A percentile compares a stretch with the other conserved stretches of the same genome.
Evolutionary conservation across 2,797 vertebrate genomes (phyloP).

Genomic region (Cyprinodon diabolis): DNA sequence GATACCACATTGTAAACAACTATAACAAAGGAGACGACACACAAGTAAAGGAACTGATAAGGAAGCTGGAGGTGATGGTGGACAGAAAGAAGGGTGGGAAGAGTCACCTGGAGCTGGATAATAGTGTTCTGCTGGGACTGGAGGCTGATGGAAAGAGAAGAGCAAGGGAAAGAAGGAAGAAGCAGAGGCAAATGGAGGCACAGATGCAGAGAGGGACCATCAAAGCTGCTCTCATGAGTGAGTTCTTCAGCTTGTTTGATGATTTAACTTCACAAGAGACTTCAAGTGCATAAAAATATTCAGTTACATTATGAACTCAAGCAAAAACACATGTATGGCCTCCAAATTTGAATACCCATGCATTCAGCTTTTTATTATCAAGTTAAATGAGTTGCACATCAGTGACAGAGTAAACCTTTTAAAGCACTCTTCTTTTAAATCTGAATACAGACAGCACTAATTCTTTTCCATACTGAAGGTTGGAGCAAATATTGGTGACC

Average conservation of each 20-base stretch:
- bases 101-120: slow-evolving; percentile 55
- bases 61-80: slow-evolving; percentile 76
- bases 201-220: slow-evolving; percentile 75
- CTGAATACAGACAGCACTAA: background rate
- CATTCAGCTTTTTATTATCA: background rate
- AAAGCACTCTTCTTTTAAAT: background rate
- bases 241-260: slow-evolving; percentile 39
- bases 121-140: slow-evolving; percentile 47
- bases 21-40: slow-evolving; percentile 57
- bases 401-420: background rate
- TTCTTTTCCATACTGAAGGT: background rate
- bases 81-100: slow-evolving; percentile 34
- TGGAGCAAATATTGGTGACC: background rate
- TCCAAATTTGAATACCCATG: background rate
- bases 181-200: slow-evolving; percentile 79
- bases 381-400: background rate
- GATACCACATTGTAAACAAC: slow-evolving; percentile 78
- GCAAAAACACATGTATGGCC: slow-evolving; percentile 1
- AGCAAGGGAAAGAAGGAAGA: slow-evolving; percentile 79
- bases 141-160: slow-evolving; percentile 73
- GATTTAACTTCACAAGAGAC: background rate
- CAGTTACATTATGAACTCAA: background rate
- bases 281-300: background rate
- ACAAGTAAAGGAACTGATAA: slow-evolving; percentile 74
- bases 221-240: slow-evolving; percentile 72